These are phyloP conservation scores for Temnothorax curvispinosus DNA, from an alignment of 1,140 invertebrate genomes.

Conservation along the genomic window DNA sequence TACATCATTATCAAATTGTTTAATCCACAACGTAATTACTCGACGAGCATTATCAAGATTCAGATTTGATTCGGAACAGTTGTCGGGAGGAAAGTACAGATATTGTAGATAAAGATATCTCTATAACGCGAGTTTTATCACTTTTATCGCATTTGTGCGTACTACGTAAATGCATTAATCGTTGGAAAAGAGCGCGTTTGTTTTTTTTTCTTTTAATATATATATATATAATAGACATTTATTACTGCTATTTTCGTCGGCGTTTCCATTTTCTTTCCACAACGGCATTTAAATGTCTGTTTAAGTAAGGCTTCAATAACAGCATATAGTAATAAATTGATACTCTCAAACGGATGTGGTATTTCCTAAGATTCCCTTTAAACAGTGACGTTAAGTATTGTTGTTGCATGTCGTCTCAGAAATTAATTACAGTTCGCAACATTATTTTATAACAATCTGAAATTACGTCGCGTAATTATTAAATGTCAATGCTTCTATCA, in stretches of 20 bases:
- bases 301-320: neutral
- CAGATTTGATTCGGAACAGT: neutral
- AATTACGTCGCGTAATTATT: neutral
- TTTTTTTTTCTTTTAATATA: neutral
- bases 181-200: neutral
- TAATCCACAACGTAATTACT: neutral
- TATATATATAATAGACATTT: neutral
- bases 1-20: neutral
- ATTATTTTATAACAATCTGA: neutral
- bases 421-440: neutral
- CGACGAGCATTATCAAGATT: neutral
- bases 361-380: neutral
- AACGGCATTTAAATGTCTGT: neutral
- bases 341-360: neutral
- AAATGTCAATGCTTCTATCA: neutral
- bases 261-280: neutral
- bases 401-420: neutral
- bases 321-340: neutral
- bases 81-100: neutral
- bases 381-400: neutral
- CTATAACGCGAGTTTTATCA: neutral
- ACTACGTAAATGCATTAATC: neutral
- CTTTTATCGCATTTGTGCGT: neutral
- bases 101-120: constrained; percentile 18
- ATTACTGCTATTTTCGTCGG: neutral